Percentiles rank a stretch among this genome's conserved stretches.
These are phyloP conservation scores for Sphenodon punctatus DNA, from an alignment of 2,797 vertebrate species.

Conservation along the genomic window DNA sequence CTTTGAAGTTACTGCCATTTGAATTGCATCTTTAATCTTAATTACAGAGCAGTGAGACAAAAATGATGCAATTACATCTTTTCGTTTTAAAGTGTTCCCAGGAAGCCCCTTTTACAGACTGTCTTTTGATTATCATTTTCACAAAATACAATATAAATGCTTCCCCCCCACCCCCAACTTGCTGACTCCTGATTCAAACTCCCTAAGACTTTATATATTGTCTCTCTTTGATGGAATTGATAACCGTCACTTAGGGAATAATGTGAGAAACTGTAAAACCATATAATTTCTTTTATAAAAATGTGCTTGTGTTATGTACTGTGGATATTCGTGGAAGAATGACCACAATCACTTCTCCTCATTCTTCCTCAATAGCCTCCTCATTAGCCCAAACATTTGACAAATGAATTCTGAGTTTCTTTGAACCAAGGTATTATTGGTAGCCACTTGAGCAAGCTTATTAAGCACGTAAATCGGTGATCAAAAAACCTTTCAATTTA, in stretches of 20 bases:
- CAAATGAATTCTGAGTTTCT: not conserved
- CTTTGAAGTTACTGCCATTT: not conserved
- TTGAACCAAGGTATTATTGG: not conserved
- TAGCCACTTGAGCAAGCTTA: too few species aligned
- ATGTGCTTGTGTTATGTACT: not conserved
- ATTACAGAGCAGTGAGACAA: not conserved
- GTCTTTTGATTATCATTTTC: not conserved
- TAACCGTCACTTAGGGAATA: not conserved
- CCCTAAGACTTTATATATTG: not conserved
- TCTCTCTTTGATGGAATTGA: not conserved
- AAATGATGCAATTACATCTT: not conserved
- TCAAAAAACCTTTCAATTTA: too few species aligned
- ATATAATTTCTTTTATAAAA: not conserved
- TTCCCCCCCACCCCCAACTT: not conserved
- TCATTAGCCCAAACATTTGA: not conserved
- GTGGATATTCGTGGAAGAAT: not conserved
- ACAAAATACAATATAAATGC: not conserved
- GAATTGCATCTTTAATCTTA: not conserved
- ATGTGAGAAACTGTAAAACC: fast-evolving
- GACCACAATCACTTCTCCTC: not conserved
- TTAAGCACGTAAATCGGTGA: too few species aligned
- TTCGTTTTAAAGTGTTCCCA: not conserved
- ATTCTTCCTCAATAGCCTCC: too few species aligned
- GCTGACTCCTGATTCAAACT: not conserved
- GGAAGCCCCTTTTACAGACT: not conserved